phyloP scores from a whole-genome alignment of 2,113 vertebrate species.

The Turdus rufiventris region DNA sequence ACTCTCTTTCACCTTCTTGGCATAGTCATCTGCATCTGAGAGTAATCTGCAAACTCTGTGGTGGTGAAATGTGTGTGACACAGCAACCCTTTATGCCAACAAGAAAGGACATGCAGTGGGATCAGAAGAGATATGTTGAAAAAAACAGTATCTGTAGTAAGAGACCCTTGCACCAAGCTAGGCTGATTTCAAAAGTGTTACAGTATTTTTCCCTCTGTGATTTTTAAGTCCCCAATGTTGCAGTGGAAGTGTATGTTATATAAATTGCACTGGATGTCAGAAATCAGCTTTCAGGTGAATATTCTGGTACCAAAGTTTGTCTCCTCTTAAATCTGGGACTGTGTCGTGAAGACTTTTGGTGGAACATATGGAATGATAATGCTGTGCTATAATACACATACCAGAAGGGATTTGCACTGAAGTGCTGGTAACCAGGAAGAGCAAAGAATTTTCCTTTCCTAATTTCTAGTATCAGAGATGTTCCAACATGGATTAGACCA shows the following conservation, averaged over 20 bases:
- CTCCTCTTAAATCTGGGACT: neutral
- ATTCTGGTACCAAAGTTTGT: neutral
- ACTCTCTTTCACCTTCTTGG: neutral
- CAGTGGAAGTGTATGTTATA: neutral
- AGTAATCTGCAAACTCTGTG: neutral
- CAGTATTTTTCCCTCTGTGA: neutral
- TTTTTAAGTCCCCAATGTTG: neutral
- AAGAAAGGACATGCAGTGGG: neutral
- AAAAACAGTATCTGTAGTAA: fast-evolving
- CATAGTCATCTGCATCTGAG: neutral
- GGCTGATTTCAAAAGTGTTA: neutral
- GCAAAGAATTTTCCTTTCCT: neutral
- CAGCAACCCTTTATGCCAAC: neutral
- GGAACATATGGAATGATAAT: neutral
- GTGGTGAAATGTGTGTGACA: neutral
- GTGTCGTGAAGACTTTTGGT: neutral
- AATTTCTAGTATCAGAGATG: neutral
- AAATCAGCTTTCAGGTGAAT: neutral
- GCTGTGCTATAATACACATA: neutral
- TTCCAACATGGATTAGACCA: neutral
- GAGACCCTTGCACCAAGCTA: neutral
- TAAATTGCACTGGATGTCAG: neutral
- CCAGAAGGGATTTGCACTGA: neutral
- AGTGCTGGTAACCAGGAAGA: neutral
- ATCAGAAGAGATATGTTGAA: neutral